Evolutionary conservation across 2,113 vertebrate genomes (phyloP).

Genomic region (Aramus guarauna): DNA sequence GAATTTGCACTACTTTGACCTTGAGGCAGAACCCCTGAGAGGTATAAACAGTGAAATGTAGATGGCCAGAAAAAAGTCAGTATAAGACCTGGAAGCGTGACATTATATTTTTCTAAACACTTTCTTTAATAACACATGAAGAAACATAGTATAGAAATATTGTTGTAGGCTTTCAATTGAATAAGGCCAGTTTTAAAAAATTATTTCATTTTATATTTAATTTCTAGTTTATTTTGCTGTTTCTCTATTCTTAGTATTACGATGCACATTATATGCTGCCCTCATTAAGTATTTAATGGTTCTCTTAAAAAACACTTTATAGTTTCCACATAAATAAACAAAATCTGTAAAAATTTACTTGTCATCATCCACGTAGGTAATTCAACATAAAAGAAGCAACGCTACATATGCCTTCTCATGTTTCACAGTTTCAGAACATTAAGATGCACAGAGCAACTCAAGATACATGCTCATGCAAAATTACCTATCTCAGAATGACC

Average conservation of each 20-base stretch:
- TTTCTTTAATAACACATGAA: background rate
- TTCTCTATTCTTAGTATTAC: background rate
- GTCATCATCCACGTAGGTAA: background rate
- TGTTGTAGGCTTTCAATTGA: background rate
- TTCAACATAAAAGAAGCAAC: slow-evolving; percentile 23
- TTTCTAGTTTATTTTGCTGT: background rate
- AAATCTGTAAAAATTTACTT: slow-evolving; percentile 25
- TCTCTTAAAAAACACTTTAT: slow-evolving; percentile 49
- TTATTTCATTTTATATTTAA: background rate
- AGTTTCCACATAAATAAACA: slow-evolving; percentile 30
- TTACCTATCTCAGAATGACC: slow-evolving; percentile 19
- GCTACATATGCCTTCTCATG: background rate
- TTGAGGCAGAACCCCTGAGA: background rate
- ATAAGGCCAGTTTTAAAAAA: background rate
- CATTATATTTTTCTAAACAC: background rate
- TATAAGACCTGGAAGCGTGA: background rate
- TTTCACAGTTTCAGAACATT: slow-evolving; percentile 22
- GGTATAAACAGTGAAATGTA: background rate
- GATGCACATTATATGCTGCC: background rate
- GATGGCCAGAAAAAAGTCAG: background rate
- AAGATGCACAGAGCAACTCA: slow-evolving; percentile 16
- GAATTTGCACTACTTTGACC: slow-evolving; percentile 1
- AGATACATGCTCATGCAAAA: slow-evolving; percentile 19
- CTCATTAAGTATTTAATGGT: slow-evolving; percentile 43
- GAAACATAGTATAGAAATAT: background rate